Evolutionary conservation across 2,113 vertebrate genomes (phyloP).

Genomic region (Notechis scutatus): DNA sequence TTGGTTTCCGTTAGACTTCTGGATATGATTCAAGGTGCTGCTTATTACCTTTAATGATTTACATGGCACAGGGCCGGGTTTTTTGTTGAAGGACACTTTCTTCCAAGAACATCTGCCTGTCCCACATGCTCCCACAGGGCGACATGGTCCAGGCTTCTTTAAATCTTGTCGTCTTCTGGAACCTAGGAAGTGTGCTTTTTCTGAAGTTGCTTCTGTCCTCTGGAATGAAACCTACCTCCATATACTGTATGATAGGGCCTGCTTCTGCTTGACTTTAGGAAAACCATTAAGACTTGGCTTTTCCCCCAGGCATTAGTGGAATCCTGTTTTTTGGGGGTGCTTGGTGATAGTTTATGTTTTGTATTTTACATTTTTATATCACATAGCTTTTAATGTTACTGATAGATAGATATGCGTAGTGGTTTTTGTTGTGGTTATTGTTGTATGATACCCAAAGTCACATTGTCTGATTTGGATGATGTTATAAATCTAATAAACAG

Average conservation of each 20-base stretch:
- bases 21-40: not conserved
- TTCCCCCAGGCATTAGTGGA: not conserved
- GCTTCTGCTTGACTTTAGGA: not conserved
- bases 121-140: not conserved
- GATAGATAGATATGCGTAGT: not conserved
- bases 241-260: not conserved
- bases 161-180: not conserved
- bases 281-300: not conserved
- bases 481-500: not conserved
- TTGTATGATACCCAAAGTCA: not conserved
- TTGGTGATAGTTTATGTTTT: not conserved
- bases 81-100: not conserved
- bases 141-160: not conserved
- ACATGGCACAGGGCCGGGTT: not conserved
- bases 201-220: not conserved
- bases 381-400: not conserved
- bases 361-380: not conserved
- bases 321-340: not conserved
- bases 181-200: not conserved
- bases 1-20: not conserved
- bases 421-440: not conserved
- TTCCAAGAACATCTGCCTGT: not conserved
- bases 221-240: not conserved
- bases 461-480: not conserved
- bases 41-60: not conserved